phyloP scores from a whole-genome alignment of 2,888 invertebrate species.

The Dryococelus australis region DNA sequence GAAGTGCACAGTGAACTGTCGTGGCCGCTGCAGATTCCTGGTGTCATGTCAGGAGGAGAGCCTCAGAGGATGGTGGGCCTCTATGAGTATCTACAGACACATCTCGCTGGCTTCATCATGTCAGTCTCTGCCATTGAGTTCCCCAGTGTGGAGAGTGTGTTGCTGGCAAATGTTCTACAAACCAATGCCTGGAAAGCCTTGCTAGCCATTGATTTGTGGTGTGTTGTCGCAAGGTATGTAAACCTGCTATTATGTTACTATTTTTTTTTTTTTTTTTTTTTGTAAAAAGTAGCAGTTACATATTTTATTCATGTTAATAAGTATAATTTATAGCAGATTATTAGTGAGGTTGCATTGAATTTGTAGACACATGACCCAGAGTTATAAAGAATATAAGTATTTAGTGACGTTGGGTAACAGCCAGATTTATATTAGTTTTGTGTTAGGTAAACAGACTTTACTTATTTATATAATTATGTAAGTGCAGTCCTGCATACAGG shows the following conservation, averaged over 20 bases:
- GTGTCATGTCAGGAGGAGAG: constrained; percentile 39
- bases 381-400: too few relatives aligned
- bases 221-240: constrained; percentile 45
- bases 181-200: constrained; percentile 43
- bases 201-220: constrained; percentile 46
- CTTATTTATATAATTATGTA: too few relatives aligned
- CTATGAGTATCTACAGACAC: constrained; percentile 43
- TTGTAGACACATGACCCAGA: neutral
- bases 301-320: too few relatives aligned
- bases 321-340: too few relatives aligned
- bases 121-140: constrained; percentile 37
- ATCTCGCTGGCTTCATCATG: constrained; percentile 41
- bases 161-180: constrained; percentile 42
- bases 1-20: constrained; percentile 45
- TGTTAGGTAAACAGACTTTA: too few relatives aligned
- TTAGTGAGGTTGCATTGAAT: neutral
- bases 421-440: too few relatives aligned
- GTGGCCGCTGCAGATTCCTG: constrained; percentile 40
- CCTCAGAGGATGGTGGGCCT: constrained; percentile 39
- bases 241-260: neutral
- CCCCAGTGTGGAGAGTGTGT: constrained; percentile 38
- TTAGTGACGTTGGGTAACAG: too few relatives aligned
- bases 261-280: neutral
- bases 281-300: too few relatives aligned
- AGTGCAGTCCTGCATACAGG: too few relatives aligned